phyloP scores from a whole-genome alignment of 2,113 vertebrate genomes.

The Gobiocypris rarus region DNA sequence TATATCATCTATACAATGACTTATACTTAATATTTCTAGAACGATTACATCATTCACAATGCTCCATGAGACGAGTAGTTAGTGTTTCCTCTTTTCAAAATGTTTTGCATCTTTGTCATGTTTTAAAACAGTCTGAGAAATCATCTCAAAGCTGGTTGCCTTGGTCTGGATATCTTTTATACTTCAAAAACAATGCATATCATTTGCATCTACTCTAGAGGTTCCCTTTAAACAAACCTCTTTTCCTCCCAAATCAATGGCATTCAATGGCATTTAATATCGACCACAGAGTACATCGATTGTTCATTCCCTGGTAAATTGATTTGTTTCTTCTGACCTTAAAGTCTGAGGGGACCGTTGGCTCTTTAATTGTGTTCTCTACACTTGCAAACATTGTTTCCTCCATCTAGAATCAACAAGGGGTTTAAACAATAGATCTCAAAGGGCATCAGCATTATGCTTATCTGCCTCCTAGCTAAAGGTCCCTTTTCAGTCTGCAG shows the following conservation, averaged over 20 bases:
- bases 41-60: too few relatives aligned
- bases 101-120: background rate
- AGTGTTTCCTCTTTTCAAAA: too few relatives aligned
- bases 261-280: conserved; percentile 74
- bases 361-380: conserved; percentile 20
- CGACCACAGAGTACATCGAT: conserved; percentile 55
- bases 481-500: background rate
- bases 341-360: background rate
- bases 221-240: conserved; percentile 58
- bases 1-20: too few relatives aligned
- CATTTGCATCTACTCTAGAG: conserved; percentile 64
- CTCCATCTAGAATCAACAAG: conserved; percentile 25
- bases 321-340: conserved; percentile 58
- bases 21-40: too few relatives aligned
- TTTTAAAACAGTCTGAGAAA: background rate
- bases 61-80: too few relatives aligned
- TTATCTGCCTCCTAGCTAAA: conserved; percentile 24
- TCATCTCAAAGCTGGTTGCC: too few relatives aligned
- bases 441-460: conserved; percentile 24
- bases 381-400: conserved; percentile 24
- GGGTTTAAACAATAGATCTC: conserved; percentile 23
- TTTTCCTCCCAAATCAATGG: conserved; percentile 63
- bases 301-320: conserved; percentile 64
- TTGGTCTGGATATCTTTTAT: background rate
- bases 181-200: conserved; percentile 62